These are phyloP conservation scores for Drepana arcuata DNA, from an alignment of 1,140 invertebrate genomes.

Conservation along the genomic window DNA sequence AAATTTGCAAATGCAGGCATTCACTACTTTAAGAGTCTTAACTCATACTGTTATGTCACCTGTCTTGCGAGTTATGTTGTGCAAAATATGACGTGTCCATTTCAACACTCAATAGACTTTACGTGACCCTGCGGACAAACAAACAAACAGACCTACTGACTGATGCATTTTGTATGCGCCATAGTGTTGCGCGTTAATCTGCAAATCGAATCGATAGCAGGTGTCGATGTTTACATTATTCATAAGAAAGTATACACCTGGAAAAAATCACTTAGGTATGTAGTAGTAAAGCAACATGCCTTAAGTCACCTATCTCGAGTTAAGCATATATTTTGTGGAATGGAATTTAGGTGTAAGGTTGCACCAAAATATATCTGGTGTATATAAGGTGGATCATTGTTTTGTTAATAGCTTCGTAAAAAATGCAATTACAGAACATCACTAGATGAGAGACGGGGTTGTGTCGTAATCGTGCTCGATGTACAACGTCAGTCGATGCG, in stretches of 20 bases:
- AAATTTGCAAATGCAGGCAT: no score
- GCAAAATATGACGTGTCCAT: constrained; percentile 12
- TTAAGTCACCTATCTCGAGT: no score
- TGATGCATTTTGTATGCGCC: constrained; percentile 5
- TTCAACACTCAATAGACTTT: constrained; percentile 15
- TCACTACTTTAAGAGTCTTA: constrained; percentile 5
- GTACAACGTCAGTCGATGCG: constrained; percentile 30
- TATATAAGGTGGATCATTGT: no score
- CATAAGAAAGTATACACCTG: no score
- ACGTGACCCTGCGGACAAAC: constrained; percentile 12
- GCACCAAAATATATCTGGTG: no score
- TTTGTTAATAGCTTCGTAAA: not conserved
- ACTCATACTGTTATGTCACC: constrained; percentile 18
- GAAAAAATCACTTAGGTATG: no score
- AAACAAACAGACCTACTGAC: not conserved
- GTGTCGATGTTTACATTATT: no score
- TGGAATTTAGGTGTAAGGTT: no score
- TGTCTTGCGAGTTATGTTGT: constrained; percentile 8
- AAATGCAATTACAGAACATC: constrained; percentile 6
- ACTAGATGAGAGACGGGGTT: constrained; percentile 17
- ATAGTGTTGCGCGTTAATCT: constrained; percentile 8
- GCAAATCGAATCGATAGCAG: no score
- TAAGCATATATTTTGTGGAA: no score
- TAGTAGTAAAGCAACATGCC: no score
- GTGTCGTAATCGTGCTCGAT: constrained; percentile 21